Evolutionary conservation across 2,888 invertebrate species (phyloP).

Genomic region (Pheosia gnoma): DNA sequence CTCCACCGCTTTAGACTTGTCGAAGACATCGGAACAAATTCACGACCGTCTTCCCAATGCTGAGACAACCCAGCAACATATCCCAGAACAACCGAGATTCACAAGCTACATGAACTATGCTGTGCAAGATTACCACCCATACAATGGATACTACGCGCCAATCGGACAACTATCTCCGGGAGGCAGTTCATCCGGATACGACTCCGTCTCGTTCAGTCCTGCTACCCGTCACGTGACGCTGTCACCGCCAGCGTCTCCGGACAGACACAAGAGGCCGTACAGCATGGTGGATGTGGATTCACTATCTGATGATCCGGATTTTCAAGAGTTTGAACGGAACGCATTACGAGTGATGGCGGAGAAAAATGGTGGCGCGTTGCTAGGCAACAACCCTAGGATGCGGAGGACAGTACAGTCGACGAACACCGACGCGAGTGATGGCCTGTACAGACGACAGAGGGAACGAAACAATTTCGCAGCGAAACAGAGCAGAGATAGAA

Average conservation of each 20-base stretch:
- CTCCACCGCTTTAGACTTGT: conserved; percentile 51
- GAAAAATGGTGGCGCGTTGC: conserved; percentile 80
- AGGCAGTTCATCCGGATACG: conserved; percentile 45
- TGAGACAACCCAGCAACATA: neutral
- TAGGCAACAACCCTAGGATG: conserved; percentile 87
- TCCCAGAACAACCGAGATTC: conserved; percentile 1
- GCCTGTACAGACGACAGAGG: conserved; percentile 93
- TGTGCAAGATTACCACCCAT: conserved; percentile 24
- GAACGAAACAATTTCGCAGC: conserved; percentile 98
- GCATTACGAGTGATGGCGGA: conserved; percentile 86
- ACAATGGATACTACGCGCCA: conserved; percentile 33
- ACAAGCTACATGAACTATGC: conserved; percentile 3
- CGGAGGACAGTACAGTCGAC: conserved; percentile 71
- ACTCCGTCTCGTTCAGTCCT: conserved; percentile 22
- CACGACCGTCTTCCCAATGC: neutral
- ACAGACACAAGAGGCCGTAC: conserved; percentile 26
- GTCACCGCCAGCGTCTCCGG: conserved; percentile 49
- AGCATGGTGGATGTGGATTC: conserved; percentile 44
- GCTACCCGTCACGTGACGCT: conserved; percentile 25
- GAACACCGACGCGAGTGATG: conserved; percentile 82
- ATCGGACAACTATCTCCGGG: conserved; percentile 46
- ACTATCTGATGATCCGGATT: conserved; percentile 80
- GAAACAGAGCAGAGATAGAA: conserved; percentile 95
- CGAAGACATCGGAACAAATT: conserved; percentile 32
- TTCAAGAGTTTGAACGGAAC: conserved; percentile 86